Conservation (phyloP, 2,888 invertebrate genomes). For the Plemyria rubiginata region DNA sequence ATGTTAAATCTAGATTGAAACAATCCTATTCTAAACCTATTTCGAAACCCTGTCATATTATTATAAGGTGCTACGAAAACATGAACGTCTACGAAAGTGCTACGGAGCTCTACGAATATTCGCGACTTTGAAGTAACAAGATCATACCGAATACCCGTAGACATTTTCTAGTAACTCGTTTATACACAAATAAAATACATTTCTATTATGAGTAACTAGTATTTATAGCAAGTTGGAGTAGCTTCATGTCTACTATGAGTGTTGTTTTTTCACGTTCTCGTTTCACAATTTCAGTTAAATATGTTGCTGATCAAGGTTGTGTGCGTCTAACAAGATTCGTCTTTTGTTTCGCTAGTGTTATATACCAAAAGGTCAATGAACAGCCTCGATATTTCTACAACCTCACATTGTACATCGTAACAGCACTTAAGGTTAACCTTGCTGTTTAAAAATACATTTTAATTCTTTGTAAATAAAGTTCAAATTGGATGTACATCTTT, state of each 20-base stretch:
- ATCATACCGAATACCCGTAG: background rate
- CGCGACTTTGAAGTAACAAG: background rate
- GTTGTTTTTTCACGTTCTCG: constrained; percentile 15
- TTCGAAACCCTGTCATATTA: constrained; percentile 27
- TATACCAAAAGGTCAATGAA: constrained; percentile 83
- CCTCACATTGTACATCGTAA: constrained; percentile 57
- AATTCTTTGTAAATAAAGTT: constrained; percentile 59
- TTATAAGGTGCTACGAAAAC: constrained; percentile 23
- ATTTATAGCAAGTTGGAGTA: background rate
- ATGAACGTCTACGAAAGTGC: constrained; percentile 36
- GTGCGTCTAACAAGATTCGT: constrained; percentile 72
- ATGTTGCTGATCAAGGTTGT: constrained; percentile 75
- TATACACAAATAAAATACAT: too few relatives aligned
- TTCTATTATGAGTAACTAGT: background rate
- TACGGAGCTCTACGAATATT: constrained; percentile 34
- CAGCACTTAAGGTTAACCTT: constrained; percentile 51
- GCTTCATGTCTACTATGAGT: background rate
- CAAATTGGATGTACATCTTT: constrained; percentile 45
- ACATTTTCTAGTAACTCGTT: background rate
- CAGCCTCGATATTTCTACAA: constrained; percentile 83
- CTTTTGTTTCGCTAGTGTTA: constrained; percentile 81
- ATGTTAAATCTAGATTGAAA: constrained; percentile 21
- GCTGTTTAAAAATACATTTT: constrained; percentile 55
- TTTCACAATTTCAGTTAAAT: constrained; percentile 55
- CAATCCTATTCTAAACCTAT: constrained; percentile 34